These are phyloP conservation scores for Danio albolineatus DNA, from an alignment of 2,797 vertebrate genomes.

Conservation along the genomic window DNA sequence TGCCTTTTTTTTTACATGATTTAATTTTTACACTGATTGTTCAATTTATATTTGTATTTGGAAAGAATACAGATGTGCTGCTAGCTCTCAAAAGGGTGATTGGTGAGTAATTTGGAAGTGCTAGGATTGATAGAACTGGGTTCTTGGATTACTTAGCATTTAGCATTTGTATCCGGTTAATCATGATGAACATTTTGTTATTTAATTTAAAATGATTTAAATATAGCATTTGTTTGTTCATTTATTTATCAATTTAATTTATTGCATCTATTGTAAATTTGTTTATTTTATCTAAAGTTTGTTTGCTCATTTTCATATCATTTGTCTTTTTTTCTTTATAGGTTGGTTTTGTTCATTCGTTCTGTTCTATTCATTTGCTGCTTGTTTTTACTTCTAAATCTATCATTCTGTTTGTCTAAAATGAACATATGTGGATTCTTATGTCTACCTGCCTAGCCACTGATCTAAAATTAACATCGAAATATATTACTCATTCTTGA, in stretches of 20 bases:
- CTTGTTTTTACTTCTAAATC: not conserved
- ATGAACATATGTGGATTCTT: no score
- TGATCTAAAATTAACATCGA: not conserved
- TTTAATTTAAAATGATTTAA: not conserved
- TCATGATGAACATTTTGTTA: not conserved
- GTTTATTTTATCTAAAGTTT: not conserved
- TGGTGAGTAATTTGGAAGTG: conserved; percentile 11
- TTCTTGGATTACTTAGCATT: conserved; percentile 32
- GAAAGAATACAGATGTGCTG: conserved; percentile 22
- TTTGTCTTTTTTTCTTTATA: not conserved
- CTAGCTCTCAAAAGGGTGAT: conserved; percentile 23
- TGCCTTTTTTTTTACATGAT: no score
- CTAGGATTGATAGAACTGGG: conserved; percentile 6
- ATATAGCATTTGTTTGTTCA: not conserved
- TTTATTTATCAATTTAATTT: not conserved
- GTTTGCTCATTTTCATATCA: not conserved
- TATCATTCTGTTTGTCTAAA: not conserved
- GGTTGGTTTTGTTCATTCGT: not conserved
- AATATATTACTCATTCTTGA: not conserved
- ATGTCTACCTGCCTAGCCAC: not conserved
- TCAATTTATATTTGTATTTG: conserved; percentile 25
- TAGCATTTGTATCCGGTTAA: conserved; percentile 15
- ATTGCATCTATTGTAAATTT: not conserved
- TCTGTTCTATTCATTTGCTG: not conserved
- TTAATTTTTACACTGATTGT: no score